Evolutionary conservation across 2,888 invertebrate genomes (phyloP).

Genomic region (Clitarchus hookeri): DNA sequence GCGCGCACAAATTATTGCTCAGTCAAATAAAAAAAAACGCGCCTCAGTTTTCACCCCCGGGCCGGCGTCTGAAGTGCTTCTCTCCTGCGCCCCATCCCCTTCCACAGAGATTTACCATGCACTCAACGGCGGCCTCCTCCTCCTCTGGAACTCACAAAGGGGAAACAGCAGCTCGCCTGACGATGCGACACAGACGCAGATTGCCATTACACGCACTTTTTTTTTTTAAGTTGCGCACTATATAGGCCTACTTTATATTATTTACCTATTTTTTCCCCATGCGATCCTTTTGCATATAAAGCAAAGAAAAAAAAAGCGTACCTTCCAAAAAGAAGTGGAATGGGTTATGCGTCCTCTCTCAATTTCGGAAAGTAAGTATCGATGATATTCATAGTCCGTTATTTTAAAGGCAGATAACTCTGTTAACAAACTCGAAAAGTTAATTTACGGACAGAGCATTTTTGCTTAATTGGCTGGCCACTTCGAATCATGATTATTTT

Average conservation of each 20-base stretch:
- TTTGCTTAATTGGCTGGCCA: too few species aligned
- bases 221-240: not conserved
- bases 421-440: too few species aligned
- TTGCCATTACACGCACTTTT: not conserved
- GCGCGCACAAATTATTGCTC: constrained; percentile 14
- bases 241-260: not conserved
- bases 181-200: not conserved
- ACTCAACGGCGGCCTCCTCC: not conserved
- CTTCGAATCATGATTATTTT: too few species aligned
- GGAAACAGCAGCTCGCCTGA: not conserved
- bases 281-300: too few species aligned
- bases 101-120: constrained; percentile 9
- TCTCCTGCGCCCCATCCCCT: not conserved
- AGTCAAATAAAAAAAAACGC: not conserved
- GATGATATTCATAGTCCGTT: too few species aligned
- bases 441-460: too few species aligned
- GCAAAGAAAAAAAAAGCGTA: too few species aligned
- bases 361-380: too few species aligned
- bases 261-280: not conserved
- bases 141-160: not conserved
- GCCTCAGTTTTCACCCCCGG: constrained; percentile 8
- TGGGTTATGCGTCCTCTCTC: too few species aligned
- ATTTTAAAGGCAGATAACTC: too few species aligned
- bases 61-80: not conserved
- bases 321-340: too few species aligned